These are phyloP conservation scores for Dendrolimus pini DNA, from an alignment of 2,888 invertebrate species.

Conservation along the genomic window DNA sequence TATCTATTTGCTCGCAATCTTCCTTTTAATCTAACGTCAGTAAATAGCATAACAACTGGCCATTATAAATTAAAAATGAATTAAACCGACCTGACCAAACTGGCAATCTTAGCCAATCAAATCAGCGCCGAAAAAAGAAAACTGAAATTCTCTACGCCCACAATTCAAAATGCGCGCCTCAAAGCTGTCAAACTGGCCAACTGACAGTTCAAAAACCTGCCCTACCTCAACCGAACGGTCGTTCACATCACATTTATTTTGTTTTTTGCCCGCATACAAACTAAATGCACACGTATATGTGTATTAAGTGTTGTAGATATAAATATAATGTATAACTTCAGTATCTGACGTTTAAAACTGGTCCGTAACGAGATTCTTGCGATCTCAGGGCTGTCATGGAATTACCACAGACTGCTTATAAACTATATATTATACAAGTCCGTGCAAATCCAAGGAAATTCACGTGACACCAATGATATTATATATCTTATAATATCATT, in stretches of 20 bases:
- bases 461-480: too few species aligned
- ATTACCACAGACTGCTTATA: too few species aligned
- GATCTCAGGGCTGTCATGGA: constrained; percentile 4
- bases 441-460: too few species aligned
- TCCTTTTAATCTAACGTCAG: too few species aligned
- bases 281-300: constrained; percentile 49
- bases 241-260: constrained; percentile 64
- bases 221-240: constrained; percentile 64
- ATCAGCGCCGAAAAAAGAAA: constrained; percentile 34
- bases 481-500: too few species aligned
- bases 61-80: constrained; percentile 8
- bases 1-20: too few species aligned
- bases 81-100: constrained; percentile 25
- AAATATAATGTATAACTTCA: constrained; percentile 55
- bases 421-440: too few species aligned
- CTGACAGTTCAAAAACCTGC: constrained; percentile 43
- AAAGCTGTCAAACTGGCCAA: constrained; percentile 71
- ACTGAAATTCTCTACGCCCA: constrained; percentile 38
- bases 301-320: constrained; percentile 47
- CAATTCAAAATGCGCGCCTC: constrained; percentile 69
- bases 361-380: constrained; percentile 52
- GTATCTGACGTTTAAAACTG: constrained; percentile 53
- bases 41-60: too few species aligned
- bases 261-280: constrained; percentile 70
- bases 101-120: constrained; percentile 49